Conservation (phyloP, 2,113 vertebrate species). For the Silurus meridionalis region DNA sequence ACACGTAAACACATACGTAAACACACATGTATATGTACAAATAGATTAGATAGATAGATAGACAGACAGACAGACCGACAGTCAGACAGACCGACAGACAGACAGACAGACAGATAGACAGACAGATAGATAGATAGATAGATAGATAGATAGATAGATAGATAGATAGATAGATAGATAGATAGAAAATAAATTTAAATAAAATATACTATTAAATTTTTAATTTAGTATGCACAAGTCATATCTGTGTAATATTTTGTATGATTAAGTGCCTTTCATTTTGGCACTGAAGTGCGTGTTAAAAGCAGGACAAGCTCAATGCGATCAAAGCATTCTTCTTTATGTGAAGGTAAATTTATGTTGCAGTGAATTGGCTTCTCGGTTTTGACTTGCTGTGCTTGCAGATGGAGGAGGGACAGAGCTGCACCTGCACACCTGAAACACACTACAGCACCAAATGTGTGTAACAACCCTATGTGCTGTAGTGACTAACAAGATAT, state of each 20-base stretch:
- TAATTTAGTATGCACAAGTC: background rate
- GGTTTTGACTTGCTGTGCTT: constrained; percentile 13
- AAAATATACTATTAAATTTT: too few relatives aligned
- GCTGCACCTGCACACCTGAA: background rate
- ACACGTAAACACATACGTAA: too few relatives aligned
- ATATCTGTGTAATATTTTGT: background rate
- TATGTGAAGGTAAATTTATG: constrained; percentile 4
- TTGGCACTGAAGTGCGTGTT: background rate
- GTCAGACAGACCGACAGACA: too few relatives aligned
- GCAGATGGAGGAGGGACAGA: constrained; percentile 16
- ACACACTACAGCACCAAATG: background rate
- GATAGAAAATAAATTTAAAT: too few relatives aligned
- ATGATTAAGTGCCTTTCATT: constrained; percentile 54
- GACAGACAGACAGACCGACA: too few relatives aligned
- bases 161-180: too few relatives aligned
- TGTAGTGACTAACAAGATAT: too few relatives aligned
- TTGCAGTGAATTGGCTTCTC: background rate
- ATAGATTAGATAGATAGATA: too few relatives aligned
- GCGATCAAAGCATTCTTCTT: constrained; percentile 5
- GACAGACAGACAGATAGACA: too few relatives aligned
- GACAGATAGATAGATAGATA: too few relatives aligned
- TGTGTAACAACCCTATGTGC: background rate
- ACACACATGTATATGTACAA: too few relatives aligned
- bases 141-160: too few relatives aligned
- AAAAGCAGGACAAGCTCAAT: background rate